Conservation (phyloP, 1,140 invertebrate species). For the Helicoverpa zea region DNA sequence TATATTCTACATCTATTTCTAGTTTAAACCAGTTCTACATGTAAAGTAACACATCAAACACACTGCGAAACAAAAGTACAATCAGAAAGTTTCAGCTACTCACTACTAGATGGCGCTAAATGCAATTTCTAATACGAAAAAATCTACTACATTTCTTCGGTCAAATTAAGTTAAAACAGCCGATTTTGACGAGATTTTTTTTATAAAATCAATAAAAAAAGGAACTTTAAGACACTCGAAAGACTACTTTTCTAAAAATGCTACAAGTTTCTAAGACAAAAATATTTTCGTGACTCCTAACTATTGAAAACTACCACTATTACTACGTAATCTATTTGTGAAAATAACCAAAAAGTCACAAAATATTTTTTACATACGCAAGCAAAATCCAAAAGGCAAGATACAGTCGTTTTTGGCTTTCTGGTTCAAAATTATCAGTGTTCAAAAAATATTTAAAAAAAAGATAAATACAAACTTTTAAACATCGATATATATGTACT, state of each 20-base stretch:
- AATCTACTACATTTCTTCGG: background rate
- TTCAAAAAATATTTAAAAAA: too few species aligned
- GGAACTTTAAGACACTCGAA: constrained; percentile 29
- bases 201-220: constrained; percentile 1
- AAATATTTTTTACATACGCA: constrained; percentile 31
- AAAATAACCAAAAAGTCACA: background rate
- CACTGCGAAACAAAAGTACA: background rate
- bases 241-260: constrained; percentile 31
- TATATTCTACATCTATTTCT: constrained; percentile 24
- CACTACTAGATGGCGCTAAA: constrained; percentile 27
- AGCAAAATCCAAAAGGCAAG: constrained; percentile 41
- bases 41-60: constrained; percentile 7
- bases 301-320: background rate
- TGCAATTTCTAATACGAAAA: constrained; percentile 4
- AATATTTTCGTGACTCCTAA: constrained; percentile 2
- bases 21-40: constrained; percentile 30
- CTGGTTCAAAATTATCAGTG: too few species aligned
- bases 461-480: too few species aligned
- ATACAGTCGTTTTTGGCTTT: constrained; percentile 46
- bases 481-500: too few species aligned
- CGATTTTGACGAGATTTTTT: constrained; percentile 35
- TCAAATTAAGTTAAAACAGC: constrained; percentile 10
- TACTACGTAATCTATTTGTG: background rate
- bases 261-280: constrained; percentile 11
- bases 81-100: constrained; percentile 17